A percentile compares a stretch with the other conserved stretches of the same genome.
phyloP scores from a whole-genome alignment of 1,140 invertebrate genomes.

The Lepidostoma basale region DNA sequence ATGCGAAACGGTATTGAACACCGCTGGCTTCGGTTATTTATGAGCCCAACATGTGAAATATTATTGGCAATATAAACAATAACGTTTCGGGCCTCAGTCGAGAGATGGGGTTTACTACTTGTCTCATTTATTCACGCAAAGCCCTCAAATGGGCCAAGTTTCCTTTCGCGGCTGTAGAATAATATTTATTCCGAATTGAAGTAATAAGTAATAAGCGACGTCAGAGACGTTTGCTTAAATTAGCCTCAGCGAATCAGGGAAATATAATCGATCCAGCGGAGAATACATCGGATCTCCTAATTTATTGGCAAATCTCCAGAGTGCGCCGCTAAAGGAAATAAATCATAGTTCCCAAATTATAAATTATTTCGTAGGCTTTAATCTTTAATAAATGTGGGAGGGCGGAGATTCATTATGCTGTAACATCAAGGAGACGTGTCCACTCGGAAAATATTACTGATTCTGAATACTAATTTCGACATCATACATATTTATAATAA shows the following conservation, averaged over 20 bases:
- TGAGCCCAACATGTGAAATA: constrained; percentile 43
- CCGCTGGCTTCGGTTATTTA: constrained; percentile 38
- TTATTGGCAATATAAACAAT: constrained; percentile 43
- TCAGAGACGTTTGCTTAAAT: background rate
- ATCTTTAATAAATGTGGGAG: too few relatives aligned
- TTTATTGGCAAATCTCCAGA: too few relatives aligned
- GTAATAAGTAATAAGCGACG: background rate
- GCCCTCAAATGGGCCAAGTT: constrained; percentile 6
- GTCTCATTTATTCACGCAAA: constrained; percentile 15
- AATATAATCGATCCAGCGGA: too few relatives aligned
- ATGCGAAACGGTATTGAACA: constrained; percentile 32
- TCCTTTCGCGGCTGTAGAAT: background rate
- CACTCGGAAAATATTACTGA: too few relatives aligned
- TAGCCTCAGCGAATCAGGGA: background rate
- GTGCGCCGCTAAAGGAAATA: too few relatives aligned
- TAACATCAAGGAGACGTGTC: too few relatives aligned
- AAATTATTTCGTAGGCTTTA: too few relatives aligned
- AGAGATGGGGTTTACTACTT: background rate
- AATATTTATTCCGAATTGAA: constrained; percentile 13
- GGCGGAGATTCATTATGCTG: too few relatives aligned
- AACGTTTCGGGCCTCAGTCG: constrained; percentile 13
- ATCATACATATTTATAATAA: too few relatives aligned
- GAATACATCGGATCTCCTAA: too few relatives aligned
- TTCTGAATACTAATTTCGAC: too few relatives aligned
- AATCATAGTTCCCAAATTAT: too few relatives aligned